These are phyloP conservation scores for Callocephalon fimbriatum DNA, from an alignment of 2,113 vertebrate species.

Conservation along the genomic window DNA sequence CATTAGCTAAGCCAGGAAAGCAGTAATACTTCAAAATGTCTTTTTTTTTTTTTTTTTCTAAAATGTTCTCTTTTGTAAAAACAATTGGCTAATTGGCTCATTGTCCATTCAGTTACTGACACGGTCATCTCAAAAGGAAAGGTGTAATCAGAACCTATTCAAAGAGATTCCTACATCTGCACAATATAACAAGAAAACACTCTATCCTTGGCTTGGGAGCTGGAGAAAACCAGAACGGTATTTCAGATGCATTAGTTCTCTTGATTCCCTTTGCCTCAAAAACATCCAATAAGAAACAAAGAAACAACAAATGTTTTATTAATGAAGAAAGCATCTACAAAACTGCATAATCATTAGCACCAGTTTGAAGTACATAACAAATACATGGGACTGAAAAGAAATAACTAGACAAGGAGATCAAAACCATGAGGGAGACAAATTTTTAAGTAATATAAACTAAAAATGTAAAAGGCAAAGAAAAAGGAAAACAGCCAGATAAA, in stretches of 20 bases:
- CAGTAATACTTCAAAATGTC: neutral
- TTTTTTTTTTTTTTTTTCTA: fast-evolving
- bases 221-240: neutral
- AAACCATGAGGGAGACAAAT: neutral
- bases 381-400: neutral
- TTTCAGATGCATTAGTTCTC: neutral
- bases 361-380: neutral
- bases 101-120: neutral
- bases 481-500: neutral
- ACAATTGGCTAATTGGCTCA: neutral
- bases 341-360: neutral
- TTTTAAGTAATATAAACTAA: neutral
- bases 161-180: neutral
- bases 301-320: slow-evolving; percentile 50
- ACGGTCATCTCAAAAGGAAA: neutral
- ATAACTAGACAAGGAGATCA: neutral
- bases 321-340: slow-evolving; percentile 24
- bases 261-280: slow-evolving; percentile 11
- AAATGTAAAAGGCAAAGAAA: neutral
- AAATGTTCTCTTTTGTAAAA: neutral
- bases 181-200: neutral
- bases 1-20: neutral
- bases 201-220: neutral
- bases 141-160: neutral
- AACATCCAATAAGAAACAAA: neutral